Evolutionary conservation across 2,113 vertebrate genomes (phyloP), one percentile per base, ranked within the genome.

Genomic region (Pterophyllum scalare): DNA sequence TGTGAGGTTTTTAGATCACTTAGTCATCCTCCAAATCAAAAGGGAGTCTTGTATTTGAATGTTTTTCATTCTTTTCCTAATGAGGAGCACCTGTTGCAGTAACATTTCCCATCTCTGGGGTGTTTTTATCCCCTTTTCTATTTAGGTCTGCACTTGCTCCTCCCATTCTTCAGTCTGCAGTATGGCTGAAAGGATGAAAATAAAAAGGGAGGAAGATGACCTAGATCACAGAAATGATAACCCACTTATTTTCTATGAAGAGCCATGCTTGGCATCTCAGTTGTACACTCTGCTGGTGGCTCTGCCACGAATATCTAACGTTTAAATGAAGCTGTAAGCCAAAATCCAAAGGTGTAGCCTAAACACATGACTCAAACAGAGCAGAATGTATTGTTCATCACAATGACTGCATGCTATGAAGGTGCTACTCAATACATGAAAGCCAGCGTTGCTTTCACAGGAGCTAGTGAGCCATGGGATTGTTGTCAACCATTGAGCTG

Each of bases 201-300:
- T 88, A 83, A 88, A 85, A 82, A 35, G 59, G 78, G 60, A 79
- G 87, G 82, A 87, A 89, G 87, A 91, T 94, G 94, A 92, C 95
- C 95, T 91, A 95, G 89, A 96, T 96, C 89, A 92, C 80, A 61
- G 88, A 91, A 92, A 93, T 88, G 88, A 91, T 90, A 92, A 90
- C 93, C 92, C 60, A 88, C 56, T 89, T 90, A 77, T 90, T 87
- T 83, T 61, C 58, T 64, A 75, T 87, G 58, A 83, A 74, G 78
- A 83, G 56, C 67, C 33, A 40, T 74, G 77, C 46, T 59, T 38
- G 59, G 35, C 46, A 54, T 74, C 86, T 85, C 89, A 86, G 46
- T 78, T 84, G 75, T 87, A 82, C 93, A 88, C 87, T 86, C 91
- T 92, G 82, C 93, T 90, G 87, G 81, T 28, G 24, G 57, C 58